Evolutionary conservation across 1,140 invertebrate genomes (phyloP).

Genomic region (Leucophenga varia): DNA sequence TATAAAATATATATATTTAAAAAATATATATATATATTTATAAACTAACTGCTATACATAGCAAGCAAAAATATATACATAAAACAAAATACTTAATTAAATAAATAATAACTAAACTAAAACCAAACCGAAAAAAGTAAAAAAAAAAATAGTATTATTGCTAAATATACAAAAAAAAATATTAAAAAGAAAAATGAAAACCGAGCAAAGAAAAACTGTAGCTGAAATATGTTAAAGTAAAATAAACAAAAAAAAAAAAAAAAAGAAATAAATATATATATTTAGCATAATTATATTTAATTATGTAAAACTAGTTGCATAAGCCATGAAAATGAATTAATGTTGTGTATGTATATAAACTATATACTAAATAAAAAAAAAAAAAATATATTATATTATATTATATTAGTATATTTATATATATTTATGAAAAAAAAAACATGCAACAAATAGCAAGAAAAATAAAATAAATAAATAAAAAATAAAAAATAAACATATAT

Average conservation of each 20-base stretch:
- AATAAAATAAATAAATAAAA: too few relatives aligned
- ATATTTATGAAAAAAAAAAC: background rate
- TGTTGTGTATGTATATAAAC: conserved; percentile 53
- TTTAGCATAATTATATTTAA: conserved; percentile 47
- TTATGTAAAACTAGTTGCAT: conserved; percentile 44
- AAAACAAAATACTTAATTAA: conserved; percentile 33
- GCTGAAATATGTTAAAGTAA: conserved; percentile 19
- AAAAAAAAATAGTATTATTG: conserved; percentile 21
- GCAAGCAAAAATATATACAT: conserved; percentile 27
- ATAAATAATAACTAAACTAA: conserved; percentile 31
- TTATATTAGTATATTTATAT: background rate
- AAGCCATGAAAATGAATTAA: conserved; percentile 44
- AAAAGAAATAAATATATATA: conserved; percentile 23
- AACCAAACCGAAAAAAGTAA: conserved; percentile 28
- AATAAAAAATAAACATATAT: conserved; percentile 18
- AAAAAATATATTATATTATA: conserved; percentile 21
- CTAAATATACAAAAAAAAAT: conserved; percentile 2
- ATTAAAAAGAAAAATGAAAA: conserved; percentile 7
- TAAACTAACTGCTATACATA: conserved; percentile 31
- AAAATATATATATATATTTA: background rate
- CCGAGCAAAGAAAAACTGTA: background rate
- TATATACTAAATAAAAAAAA: conserved; percentile 34
- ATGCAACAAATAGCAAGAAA: too few relatives aligned
- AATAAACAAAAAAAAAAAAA: conserved; percentile 10
- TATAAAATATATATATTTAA: background rate